phyloP scores from a whole-genome alignment of 2,797 vertebrate genomes.

The Squalus acanthias region DNA sequence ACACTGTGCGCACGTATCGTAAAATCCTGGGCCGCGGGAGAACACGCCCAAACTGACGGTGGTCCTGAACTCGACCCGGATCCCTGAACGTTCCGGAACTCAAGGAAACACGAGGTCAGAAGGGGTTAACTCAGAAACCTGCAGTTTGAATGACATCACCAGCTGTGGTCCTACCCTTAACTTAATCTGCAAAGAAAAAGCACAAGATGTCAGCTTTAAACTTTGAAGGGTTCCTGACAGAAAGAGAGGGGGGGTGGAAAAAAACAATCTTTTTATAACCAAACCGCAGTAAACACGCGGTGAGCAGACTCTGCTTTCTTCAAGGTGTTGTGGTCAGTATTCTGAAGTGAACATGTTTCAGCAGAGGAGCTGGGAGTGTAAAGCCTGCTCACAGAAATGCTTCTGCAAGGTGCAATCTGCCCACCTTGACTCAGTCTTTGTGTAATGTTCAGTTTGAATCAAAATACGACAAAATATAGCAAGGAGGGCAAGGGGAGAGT shows the following conservation, averaged over 20 bases:
- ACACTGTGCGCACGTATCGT: background rate
- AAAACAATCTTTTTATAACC: background rate
- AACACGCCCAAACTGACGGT: background rate
- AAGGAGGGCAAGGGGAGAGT: too few species aligned
- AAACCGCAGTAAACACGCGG: background rate
- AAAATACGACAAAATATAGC: background rate
- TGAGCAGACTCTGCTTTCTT: background rate
- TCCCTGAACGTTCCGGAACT: background rate
- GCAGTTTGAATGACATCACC: background rate
- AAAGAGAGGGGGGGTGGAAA: background rate
- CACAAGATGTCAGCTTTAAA: background rate
- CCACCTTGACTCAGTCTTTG: background rate
- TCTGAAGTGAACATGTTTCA: conserved; percentile 16
- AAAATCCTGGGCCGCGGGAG: background rate
- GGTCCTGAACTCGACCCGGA: background rate
- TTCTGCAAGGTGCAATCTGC: background rate
- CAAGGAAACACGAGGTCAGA: background rate
- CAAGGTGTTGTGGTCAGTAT: background rate
- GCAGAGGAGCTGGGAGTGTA: background rate
- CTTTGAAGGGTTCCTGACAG: conserved; percentile 14
- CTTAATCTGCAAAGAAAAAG: conserved; percentile 5
- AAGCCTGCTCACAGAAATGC: background rate
- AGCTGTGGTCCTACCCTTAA: background rate
- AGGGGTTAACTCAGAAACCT: conserved; percentile 7
- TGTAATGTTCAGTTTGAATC: background rate